Base-by-base conservation (phyloP, 2,888 invertebrate genomes). In the Agriopis marginaria region DNA sequence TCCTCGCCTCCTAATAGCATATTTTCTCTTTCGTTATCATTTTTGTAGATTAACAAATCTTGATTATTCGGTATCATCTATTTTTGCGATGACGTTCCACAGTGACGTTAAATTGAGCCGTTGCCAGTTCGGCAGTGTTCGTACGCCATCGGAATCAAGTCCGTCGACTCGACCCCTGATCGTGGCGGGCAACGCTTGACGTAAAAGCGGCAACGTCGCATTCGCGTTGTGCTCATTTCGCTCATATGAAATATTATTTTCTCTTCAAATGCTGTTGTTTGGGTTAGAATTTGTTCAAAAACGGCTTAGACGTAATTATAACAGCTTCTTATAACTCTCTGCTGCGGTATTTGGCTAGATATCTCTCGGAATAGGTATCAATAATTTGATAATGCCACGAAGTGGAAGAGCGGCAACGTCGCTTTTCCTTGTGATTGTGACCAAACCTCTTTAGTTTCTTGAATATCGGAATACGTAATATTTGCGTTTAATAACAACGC, bases 171-270 rank as follows among this genome's bases (percentile, higher is more conserved):
- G 62, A 53, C 53, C 62, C 62, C 58, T 23, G 32, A 8, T 45
- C 45, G 58, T n/a, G 45, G 23, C 45, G 45, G 47, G 58, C 45
- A 62, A 72, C 79, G 79, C 75, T 83, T 77, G 70, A 74, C 77
- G 82, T 85, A 84, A 81, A 81, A 86, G 74, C 86, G 93, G 93
- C 93, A 93, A 93, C 93, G 87, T 86, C 87, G 93, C 93, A 87
- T 86, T 23, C 87, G 93, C 92, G 75, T 76, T 74, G 77, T 82
- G 63, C 70, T 74, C 67, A 74, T 77, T 76, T 73, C 68, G 72
- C 72, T 68, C 68, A 64, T 69, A 56, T 59, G 32, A 67, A 54
- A 70, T 73, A 55, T 32, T 3, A 49, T 59, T n/a, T n/a, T 42
- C n/a, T 32, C 49, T 17, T 54, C 55, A 55, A 51, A 12, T 9